Percentiles rank a stretch among this genome's conserved stretches.
Conservation (phyloP, 2,797 vertebrate species). For the Loriculus beryllinus region DNA sequence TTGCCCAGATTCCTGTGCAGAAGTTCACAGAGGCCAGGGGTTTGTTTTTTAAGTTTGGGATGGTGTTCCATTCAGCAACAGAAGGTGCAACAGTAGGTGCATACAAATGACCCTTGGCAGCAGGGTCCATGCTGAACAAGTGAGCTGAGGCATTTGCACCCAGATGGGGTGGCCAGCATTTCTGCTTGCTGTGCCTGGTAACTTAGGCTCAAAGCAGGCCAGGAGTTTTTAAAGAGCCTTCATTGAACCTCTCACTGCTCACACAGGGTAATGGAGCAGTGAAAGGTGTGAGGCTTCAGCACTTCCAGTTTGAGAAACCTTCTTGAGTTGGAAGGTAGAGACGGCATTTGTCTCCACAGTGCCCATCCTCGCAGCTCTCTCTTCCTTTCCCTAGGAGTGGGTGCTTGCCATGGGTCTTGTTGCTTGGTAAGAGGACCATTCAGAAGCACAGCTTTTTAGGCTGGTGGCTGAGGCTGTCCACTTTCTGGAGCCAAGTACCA, state of each 20-base stretch:
- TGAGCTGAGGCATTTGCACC: background rate
- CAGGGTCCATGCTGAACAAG: background rate
- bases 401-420: background rate
- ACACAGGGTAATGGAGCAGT: background rate
- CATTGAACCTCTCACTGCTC: background rate
- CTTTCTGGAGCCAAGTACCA: accelerated
- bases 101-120: background rate
- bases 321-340: background rate
- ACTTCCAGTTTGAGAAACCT: background rate
- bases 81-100: background rate
- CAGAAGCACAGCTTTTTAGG: background rate
- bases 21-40: background rate
- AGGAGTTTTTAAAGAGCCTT: background rate
- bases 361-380: accelerated
- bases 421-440: accelerated
- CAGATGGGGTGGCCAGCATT: accelerated
- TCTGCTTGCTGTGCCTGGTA: background rate
- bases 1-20: background rate
- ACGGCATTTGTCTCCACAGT: accelerated
- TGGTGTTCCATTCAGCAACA: background rate
- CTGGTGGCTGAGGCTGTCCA: background rate
- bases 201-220: background rate
- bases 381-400: accelerated
- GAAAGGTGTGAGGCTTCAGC: background rate
- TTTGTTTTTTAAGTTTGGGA: background rate